Conservation (phyloP, 1,140 invertebrate species). For the Lucilia sericata region DNA sequence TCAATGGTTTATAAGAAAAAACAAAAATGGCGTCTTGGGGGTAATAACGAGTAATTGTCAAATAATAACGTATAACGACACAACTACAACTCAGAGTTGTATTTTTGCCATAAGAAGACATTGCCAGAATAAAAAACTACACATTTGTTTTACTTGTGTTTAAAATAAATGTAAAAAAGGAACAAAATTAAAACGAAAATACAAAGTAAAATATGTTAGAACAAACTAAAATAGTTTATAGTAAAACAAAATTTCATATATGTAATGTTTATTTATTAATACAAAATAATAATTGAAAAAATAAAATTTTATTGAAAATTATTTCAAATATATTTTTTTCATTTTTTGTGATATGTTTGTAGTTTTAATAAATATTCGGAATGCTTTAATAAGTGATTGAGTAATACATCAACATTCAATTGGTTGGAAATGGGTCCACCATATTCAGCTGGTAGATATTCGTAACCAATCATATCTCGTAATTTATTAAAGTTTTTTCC, state of each 20-base stretch:
- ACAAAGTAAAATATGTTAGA: no score
- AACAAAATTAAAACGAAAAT: no score
- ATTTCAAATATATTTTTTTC: no score
- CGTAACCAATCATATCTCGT: conserved; percentile 60
- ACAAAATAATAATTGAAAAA: no score
- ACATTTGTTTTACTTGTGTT: background rate
- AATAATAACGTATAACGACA: conserved; percentile 8
- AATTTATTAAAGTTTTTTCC: conserved; percentile 60
- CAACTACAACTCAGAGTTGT: background rate
- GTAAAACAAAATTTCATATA: no score
- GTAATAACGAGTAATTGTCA: conserved; percentile 24
- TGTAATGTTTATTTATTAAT: no score
- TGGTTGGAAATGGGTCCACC: conserved; percentile 59
- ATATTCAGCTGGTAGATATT: conserved; percentile 61
- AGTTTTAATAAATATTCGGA: conserved; percentile 56
- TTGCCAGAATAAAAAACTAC: background rate
- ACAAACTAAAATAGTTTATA: no score
- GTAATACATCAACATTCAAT: conserved; percentile 59
- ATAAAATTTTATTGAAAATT: no score
- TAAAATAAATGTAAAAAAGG: no score
- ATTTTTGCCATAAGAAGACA: background rate
- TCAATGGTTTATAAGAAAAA: conserved; percentile 26
- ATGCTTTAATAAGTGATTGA: conserved; percentile 57
- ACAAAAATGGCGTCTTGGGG: conserved; percentile 28
- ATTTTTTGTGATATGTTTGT: conserved; percentile 56